A percentile compares a stretch with the other conserved stretches of the same genome.
Evolutionary conservation across 2,797 vertebrate species (phyloP).

Genomic region (Cyclopterus lumpus): DNA sequence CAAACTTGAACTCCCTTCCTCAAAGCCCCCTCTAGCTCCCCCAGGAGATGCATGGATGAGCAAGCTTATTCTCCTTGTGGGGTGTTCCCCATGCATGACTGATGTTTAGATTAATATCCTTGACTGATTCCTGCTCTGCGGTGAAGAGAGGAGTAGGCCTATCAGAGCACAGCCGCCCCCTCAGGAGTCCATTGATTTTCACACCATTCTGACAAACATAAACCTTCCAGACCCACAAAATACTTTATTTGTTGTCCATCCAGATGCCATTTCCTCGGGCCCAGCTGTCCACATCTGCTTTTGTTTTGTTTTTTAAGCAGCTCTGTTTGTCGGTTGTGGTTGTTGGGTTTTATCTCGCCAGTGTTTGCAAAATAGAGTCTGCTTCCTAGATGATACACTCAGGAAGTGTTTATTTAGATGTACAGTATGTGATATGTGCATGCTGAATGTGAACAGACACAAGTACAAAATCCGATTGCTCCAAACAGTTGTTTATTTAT

Average conservation of each 20-base stretch:
- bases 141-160: constrained; percentile 57
- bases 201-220: constrained; percentile 62
- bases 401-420: constrained; percentile 21
- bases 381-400: constrained; percentile 8
- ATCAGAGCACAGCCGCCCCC: constrained; percentile 63
- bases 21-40: constrained; percentile 46
- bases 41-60: constrained; percentile 78
- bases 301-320: constrained; percentile 7
- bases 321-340: not conserved
- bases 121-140: constrained; percentile 75
- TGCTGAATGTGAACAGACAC: not conserved
- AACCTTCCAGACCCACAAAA: constrained; percentile 54
- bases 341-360: not conserved
- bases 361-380: not conserved
- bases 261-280: constrained; percentile 41
- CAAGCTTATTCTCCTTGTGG: constrained; percentile 80
- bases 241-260: constrained; percentile 62
- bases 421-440: not conserved
- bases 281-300: constrained; percentile 26
- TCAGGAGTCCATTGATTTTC: constrained; percentile 73
- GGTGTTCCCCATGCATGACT: constrained; percentile 83
- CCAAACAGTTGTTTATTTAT: not conserved
- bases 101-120: constrained; percentile 82
- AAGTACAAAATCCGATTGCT: not conserved
- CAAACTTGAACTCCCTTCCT: constrained; percentile 59